Percentiles rank a stretch among this genome's conserved stretches.
Evolutionary conservation across 2,888 invertebrate genomes (phyloP).

Genomic region (Hoplodrina blanda): DNA sequence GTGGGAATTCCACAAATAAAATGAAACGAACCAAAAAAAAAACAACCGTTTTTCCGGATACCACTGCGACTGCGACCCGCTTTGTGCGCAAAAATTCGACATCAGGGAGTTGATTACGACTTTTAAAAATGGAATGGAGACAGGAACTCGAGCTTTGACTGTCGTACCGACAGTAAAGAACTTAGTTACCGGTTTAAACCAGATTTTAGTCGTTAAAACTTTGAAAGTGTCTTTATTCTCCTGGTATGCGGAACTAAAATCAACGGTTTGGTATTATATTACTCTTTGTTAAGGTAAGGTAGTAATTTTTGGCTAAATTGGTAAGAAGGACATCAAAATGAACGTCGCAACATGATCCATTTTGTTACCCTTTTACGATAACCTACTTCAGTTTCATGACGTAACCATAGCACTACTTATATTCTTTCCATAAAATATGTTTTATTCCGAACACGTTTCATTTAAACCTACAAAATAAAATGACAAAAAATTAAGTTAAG

Average conservation of each 20-base stretch:
- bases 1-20: not conserved
- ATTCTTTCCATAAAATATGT: not conserved
- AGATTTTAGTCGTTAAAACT: conserved; percentile 62
- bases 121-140: conserved; percentile 32
- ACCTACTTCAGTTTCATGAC: not conserved
- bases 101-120: conserved; percentile 38
- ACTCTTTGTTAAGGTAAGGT: conserved; percentile 29
- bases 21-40: conserved; percentile 6
- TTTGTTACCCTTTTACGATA: conserved; percentile 4
- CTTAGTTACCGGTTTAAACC: conserved; percentile 26
- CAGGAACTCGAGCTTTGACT: conserved; percentile 41
- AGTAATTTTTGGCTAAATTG: conserved; percentile 12
- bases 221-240: conserved; percentile 22
- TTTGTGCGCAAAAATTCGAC: conserved; percentile 47
- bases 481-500: too few relatives aligned
- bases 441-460: not conserved
- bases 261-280: conserved; percentile 39
- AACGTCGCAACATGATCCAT: not conserved
- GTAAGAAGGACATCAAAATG: not conserved
- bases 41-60: conserved; percentile 16
- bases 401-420: not conserved
- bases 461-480: too few relatives aligned
- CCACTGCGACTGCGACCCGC: not conserved
- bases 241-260: conserved; percentile 13
- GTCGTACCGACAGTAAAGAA: conserved; percentile 45